A percentile compares a stretch with the other conserved stretches of the same genome.
These are phyloP conservation scores for Elephantulus edwardii DNA, from an alignment of 2,113 vertebrate species.

Conservation along the genomic window DNA sequence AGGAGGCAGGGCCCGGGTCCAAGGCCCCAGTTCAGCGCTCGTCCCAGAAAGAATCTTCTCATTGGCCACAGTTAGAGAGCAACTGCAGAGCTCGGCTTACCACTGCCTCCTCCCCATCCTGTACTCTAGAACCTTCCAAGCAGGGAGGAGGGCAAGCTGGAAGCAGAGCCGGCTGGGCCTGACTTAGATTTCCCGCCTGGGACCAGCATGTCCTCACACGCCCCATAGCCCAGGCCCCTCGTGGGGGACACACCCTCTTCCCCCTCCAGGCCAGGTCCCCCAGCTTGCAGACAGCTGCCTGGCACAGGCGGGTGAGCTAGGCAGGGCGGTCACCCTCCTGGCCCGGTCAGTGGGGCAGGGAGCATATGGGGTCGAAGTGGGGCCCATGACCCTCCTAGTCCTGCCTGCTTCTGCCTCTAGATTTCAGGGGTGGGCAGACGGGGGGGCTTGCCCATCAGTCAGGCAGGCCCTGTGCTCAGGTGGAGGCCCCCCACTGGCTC, in stretches of 20 bases:
- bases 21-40: not conserved
- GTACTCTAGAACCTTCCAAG: not conserved
- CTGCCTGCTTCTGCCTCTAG: no score
- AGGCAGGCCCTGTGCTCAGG: not conserved
- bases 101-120: no score
- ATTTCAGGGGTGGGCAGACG: not conserved
- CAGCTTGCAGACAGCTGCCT: constrained; percentile 48
- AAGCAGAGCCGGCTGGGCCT: not conserved
- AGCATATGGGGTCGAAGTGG: no score
- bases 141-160: not conserved
- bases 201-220: not conserved
- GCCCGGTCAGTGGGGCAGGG: not conserved
- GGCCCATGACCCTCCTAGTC: not conserved
- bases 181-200: not conserved
- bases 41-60: no score
- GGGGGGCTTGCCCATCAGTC: not conserved
- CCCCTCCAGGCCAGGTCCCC: constrained; percentile 59
- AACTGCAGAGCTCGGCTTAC: no score
- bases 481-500: no score
- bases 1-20: no score
- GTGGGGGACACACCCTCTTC: constrained; percentile 11
- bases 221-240: not conserved
- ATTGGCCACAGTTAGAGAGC: no score
- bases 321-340: not conserved
- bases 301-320: not conserved